phyloP scores from a whole-genome alignment of 1,140 invertebrate species.

The Drosophila sp. region DNA sequence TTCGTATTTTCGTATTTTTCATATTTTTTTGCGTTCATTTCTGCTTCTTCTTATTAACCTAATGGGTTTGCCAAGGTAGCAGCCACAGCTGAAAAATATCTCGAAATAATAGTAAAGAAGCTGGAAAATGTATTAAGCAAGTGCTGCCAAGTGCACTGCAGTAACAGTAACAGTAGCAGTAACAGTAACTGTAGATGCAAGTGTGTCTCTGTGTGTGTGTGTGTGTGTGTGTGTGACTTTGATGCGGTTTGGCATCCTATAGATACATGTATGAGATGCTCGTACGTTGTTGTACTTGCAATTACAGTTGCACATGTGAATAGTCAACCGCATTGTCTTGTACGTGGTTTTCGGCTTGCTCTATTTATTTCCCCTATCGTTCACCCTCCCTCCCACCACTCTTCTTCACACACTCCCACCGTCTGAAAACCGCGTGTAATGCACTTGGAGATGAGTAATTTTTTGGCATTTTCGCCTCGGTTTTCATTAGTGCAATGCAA shows the following conservation, averaged over 20 bases:
- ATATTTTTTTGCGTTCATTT: slow-evolving; percentile 11
- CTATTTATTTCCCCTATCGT: slow-evolving; percentile 5
- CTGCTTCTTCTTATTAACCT: slow-evolving; percentile 75
- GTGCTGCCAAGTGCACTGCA: slow-evolving; percentile 71
- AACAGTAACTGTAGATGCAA: slow-evolving; percentile 30
- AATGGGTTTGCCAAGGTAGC: slow-evolving; percentile 81
- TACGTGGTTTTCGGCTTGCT: slow-evolving; percentile 31
- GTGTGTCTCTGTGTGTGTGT: slow-evolving; percentile 28
- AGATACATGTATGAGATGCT: slow-evolving; percentile 13
- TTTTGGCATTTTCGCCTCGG: slow-evolving; percentile 34
- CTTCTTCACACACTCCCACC: no score
- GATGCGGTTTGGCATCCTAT: slow-evolving; percentile 68
- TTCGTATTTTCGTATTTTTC: slow-evolving; percentile 13
- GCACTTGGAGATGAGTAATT: slow-evolving; percentile 49
- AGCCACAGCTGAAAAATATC: slow-evolving; percentile 23
- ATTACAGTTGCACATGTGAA: slow-evolving; percentile 54
- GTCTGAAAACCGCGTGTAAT: slow-evolving; percentile 36
- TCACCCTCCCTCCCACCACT: not conserved
- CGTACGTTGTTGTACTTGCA: slow-evolving; percentile 42
- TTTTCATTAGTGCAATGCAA: slow-evolving; percentile 70
- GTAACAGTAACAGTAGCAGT: slow-evolving; percentile 37
- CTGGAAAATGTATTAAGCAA: slow-evolving; percentile 72
- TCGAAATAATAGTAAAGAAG: slow-evolving; percentile 36
- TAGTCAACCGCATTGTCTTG: slow-evolving; percentile 66
- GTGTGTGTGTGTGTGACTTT: slow-evolving; percentile 52